Evolutionary conservation across 2,888 invertebrate genomes (phyloP).

Genomic region (Arrhopalites spinosus): DNA sequence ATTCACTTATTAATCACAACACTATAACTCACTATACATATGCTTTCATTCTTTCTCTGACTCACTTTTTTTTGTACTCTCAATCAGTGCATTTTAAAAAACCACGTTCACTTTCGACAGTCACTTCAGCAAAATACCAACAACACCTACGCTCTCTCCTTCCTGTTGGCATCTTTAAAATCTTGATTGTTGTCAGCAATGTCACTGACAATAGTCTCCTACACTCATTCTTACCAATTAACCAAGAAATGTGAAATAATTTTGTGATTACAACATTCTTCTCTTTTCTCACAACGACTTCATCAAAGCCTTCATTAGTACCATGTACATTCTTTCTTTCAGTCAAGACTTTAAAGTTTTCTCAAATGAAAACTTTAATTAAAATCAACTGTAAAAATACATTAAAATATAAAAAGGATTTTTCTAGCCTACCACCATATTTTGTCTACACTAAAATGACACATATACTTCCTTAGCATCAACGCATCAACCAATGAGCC

Average conservation of each 20-base stretch:
- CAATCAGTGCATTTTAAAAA: too few species aligned
- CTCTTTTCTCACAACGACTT: not conserved
- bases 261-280: not conserved
- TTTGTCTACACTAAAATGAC: too few species aligned
- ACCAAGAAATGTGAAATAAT: conserved; percentile 3
- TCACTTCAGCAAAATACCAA: conserved; percentile 1
- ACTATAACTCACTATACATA: too few species aligned
- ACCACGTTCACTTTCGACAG: not conserved
- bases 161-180: not conserved
- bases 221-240: not conserved
- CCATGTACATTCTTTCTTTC: not conserved
- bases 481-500: too few species aligned
- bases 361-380: not conserved
- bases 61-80: too few species aligned
- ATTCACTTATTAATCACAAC: conserved; percentile 16
- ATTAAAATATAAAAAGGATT: not conserved
- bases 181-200: not conserved
- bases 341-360: too few species aligned
- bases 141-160: not conserved
- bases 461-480: too few species aligned
- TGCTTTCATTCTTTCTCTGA: not conserved
- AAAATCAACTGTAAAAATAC: not conserved
- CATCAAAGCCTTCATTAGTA: conserved; percentile 5
- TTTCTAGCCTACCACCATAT: too few species aligned
- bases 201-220: too few species aligned